These are phyloP conservation scores for Carpatolechia fugitivella DNA, from an alignment of 2,888 invertebrate genomes.

Conservation along the genomic window DNA sequence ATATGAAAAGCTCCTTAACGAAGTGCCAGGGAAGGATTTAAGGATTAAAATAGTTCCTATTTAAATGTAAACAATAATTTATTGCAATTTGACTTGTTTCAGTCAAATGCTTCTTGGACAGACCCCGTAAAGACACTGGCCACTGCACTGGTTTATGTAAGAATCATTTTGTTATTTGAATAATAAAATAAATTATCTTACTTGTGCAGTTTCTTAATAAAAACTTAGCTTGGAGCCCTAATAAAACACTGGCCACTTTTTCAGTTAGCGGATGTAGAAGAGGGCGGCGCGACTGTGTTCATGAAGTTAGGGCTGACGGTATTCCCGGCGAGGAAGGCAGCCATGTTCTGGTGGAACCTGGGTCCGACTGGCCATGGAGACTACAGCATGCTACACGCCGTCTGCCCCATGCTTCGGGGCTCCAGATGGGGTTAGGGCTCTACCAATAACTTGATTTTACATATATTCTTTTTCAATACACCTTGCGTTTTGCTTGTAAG, in stretches of 20 bases:
- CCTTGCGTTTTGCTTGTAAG: not conserved
- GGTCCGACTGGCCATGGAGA: constrained; percentile 85
- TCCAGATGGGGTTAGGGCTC: constrained; percentile 84
- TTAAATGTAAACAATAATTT: too few species aligned
- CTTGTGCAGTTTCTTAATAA: too few species aligned
- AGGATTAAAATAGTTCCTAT: too few species aligned
- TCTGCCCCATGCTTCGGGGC: constrained; percentile 94
- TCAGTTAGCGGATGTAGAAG: constrained; percentile 94
- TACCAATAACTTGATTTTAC: not conserved
- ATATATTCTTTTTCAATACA: not conserved
- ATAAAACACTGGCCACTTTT: too few species aligned
- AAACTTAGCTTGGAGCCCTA: too few species aligned
- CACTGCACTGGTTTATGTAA: not conserved
- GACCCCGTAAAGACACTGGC: constrained; percentile 34
- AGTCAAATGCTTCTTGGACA: not conserved
- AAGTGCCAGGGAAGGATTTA: too few species aligned
- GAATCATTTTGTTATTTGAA: not conserved
- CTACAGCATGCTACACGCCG: constrained; percentile 90
- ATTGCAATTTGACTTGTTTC: too few species aligned
- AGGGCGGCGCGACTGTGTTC: constrained; percentile 96
- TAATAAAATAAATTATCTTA: not conserved
- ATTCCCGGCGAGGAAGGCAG: constrained; percentile 90
- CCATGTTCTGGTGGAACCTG: constrained; percentile 91
- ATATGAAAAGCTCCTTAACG: too few species aligned
- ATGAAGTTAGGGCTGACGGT: constrained; percentile 87